A percentile compares a stretch with the other conserved stretches of the same genome.
Evolutionary conservation across 2,888 invertebrate genomes (phyloP).

Genomic region (Steinernema scapterisci): DNA sequence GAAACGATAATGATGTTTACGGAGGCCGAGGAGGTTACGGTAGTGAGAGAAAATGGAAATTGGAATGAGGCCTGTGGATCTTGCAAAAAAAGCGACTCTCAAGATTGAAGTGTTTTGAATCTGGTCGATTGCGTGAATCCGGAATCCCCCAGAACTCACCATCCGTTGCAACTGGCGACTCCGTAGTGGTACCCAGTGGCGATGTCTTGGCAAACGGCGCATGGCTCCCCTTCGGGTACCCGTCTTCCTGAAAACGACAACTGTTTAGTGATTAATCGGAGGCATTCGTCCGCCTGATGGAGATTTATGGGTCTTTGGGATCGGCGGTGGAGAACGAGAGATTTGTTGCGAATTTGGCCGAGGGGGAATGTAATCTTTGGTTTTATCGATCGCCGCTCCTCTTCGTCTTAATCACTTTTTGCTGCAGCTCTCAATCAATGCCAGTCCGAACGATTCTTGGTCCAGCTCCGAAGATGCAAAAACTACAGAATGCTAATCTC

Average conservation of each 20-base stretch:
- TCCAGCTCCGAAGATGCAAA: no score
- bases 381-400: slow-evolving; percentile 23
- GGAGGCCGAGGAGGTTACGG: neutral
- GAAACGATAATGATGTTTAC: neutral
- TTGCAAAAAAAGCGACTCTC: no score
- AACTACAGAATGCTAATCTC: no score
- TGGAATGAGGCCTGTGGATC: no score
- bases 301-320: slow-evolving; percentile 24
- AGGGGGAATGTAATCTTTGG: slow-evolving; percentile 15
- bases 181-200: slow-evolving; percentile 63
- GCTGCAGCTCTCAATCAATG: no score
- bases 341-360: slow-evolving; percentile 17
- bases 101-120: no score
- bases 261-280: slow-evolving; percentile 14
- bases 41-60: slow-evolving; percentile 7
- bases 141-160: slow-evolving; percentile 47
- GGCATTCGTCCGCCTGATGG: neutral
- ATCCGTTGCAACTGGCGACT: slow-evolving; percentile 63
- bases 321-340: neutral
- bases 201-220: slow-evolving; percentile 65
- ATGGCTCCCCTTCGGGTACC: slow-evolving; percentile 53
- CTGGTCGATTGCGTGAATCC: no score
- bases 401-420: no score
- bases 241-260: slow-evolving; percentile 24
- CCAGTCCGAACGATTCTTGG: no score